Evolutionary conservation across 2,113 vertebrate genomes (phyloP).

Genomic region (Oenanthe oenanthe): DNA sequence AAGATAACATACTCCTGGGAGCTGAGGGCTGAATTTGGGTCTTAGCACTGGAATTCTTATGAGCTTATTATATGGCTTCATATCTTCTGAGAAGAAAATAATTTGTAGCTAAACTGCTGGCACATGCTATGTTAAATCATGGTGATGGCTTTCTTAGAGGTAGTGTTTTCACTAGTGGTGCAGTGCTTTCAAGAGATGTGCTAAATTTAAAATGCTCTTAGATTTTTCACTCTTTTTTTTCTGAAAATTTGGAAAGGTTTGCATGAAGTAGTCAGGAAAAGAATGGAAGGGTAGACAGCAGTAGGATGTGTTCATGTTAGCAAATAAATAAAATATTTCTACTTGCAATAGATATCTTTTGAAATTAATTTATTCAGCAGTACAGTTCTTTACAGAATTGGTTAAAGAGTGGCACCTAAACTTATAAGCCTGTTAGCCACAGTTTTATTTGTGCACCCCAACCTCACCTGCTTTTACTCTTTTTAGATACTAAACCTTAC

Average conservation of each 20-base stretch:
- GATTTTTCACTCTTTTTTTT: neutral
- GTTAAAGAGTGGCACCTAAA: neutral
- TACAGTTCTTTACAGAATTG: neutral
- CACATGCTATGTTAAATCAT: neutral
- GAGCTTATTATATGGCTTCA: neutral
- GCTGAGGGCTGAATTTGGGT: neutral
- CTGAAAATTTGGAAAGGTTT: neutral
- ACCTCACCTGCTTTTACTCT: neutral
- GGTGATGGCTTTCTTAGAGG: neutral
- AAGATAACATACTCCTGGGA: neutral
- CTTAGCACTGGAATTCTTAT: neutral
- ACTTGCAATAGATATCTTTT: neutral
- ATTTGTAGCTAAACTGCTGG: neutral
- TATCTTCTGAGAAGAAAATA: neutral
- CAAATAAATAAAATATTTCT: neutral
- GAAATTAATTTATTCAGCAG: neutral
- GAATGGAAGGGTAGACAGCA: neutral
- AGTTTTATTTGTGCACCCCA: neutral
- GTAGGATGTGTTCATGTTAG: neutral
- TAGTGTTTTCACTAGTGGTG: neutral
- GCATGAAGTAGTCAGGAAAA: neutral
- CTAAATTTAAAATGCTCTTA: neutral
- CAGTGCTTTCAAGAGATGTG: neutral
- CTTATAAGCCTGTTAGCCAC: neutral
- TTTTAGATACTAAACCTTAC: constrained; percentile 92